A percentile compares a stretch with the other conserved stretches of the same genome.
Conservation (phyloP, 2,888 invertebrate species). For the Cylindroiulus punctatus region DNA sequence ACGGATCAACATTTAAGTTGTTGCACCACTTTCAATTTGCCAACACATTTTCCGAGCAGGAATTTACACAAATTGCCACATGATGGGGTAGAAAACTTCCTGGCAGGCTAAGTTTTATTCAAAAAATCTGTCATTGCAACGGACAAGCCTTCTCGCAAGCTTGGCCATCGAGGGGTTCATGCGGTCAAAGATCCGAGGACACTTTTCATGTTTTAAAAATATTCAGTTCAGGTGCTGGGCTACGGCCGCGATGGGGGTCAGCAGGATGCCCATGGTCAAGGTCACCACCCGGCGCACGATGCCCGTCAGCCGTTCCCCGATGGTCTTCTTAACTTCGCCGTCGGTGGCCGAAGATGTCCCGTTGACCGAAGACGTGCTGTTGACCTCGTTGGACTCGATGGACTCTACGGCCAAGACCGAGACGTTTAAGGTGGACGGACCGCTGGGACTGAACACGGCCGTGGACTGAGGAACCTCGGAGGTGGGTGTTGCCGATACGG, state of each 20-base stretch:
- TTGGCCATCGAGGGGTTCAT: no score
- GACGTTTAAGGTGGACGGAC: not conserved
- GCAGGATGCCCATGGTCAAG: not conserved
- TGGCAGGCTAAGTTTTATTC: no score
- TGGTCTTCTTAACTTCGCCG: not conserved
- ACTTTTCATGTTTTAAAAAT: not conserved
- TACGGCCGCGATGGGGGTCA: not conserved
- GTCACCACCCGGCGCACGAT: constrained; percentile 16
- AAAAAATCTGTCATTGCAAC: no score
- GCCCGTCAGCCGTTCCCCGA: not conserved
- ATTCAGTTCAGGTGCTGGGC: not conserved
- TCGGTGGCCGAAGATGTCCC: not conserved
- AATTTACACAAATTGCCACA: no score
- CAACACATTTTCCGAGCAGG: no score
- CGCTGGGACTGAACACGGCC: not conserved
- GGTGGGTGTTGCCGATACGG: not conserved
- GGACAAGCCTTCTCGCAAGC: no score
- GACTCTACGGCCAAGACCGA: not conserved
- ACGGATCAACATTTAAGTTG: no score
- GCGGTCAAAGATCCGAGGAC: no score
- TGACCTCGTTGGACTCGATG: not conserved
- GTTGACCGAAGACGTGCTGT: no score
- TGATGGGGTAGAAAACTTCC: no score
- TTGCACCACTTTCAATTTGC: no score
- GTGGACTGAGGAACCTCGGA: not conserved